A percentile compares a stretch with the other conserved stretches of the same genome.
Conservation (phyloP, 2,888 invertebrate genomes). For the Temnothorax rugatulus region DNA sequence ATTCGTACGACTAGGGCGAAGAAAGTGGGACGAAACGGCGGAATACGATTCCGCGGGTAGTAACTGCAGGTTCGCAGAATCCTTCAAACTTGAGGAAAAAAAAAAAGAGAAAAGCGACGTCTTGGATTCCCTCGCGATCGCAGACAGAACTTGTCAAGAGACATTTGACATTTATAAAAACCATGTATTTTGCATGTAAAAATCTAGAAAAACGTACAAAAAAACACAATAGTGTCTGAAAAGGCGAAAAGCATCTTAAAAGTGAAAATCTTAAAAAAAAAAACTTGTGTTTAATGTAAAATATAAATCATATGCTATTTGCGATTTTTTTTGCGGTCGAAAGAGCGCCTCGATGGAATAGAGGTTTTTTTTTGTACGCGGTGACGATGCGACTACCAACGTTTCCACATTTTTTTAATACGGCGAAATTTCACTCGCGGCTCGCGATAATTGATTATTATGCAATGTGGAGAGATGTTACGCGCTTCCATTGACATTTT, state of each 20-base stretch:
- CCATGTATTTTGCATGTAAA: constrained; percentile 24
- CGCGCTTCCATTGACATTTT: neutral
- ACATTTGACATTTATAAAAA: constrained; percentile 8
- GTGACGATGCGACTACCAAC: neutral
- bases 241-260: constrained; percentile 26
- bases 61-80: constrained; percentile 10
- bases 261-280: constrained; percentile 37
- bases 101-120: neutral
- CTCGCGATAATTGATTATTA: neutral
- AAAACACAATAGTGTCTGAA: constrained; percentile 16
- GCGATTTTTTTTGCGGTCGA: neutral
- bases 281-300: neutral
- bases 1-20: constrained; percentile 77
- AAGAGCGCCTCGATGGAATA: neutral
- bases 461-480: neutral
- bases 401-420: neutral
- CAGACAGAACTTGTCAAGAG: neutral
- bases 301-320: constrained; percentile 7
- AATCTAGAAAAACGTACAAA: constrained; percentile 2
- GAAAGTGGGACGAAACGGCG: constrained; percentile 77
- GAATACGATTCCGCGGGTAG: neutral
- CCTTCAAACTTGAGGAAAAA: neutral
- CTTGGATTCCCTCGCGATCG: neutral
- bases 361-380: neutral
- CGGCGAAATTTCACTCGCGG: neutral